Base-by-base conservation (phyloP, 2,113 vertebrate genomes). In the Spheniscus mendiculus region DNA sequence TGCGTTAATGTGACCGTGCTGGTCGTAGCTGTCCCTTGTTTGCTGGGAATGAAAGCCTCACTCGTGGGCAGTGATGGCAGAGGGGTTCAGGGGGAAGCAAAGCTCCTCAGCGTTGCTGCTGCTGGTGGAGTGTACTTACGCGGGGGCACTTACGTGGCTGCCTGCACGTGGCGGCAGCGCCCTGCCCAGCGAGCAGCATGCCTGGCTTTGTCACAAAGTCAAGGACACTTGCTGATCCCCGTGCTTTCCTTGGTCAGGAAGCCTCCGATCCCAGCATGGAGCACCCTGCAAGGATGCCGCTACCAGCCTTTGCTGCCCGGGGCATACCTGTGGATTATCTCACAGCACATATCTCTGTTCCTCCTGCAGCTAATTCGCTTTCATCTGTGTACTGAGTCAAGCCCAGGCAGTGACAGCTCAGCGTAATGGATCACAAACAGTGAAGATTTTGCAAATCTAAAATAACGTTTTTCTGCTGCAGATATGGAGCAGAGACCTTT, bases 371-470 rank as follows among this genome's bases (percentile, higher is more conserved):
- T 91, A 12, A 78, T 97, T 91, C n/a, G 38, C 82, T 96, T 96
- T 56, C 88, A 87, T 70, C 77, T 61, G 1, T 32, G 26, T 53
- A 77, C 63, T 29, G 87, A 96, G 80, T 77, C 85, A 90, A 42
- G 72, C n/a, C 50, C 66, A 93, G 36, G 27, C 18, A 63, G 49
- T 19, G n/a, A n/a, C n/a, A n/a, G n/a, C n/a, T n/a, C n/a, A n/a
- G n/a, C n/a, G 11, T 4, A 74, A 49, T 4, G 90, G 53, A 84
- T 87, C 50, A 77, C 53, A 91, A 91, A 78, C 25, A 47, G 25
- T 23, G n/a, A 93, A 89, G 53, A 94, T 90, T 82, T 93, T 89
- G 40, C n/a, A 93, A 94, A 93, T 85, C 22, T 89, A 11, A 92
- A 70, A 65, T 45, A 80, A 38, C 23, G 7, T 84, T 83, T 92